These are phyloP conservation scores for Torymus texanus DNA, from an alignment of 2,888 invertebrate species.

Conservation along the genomic window DNA sequence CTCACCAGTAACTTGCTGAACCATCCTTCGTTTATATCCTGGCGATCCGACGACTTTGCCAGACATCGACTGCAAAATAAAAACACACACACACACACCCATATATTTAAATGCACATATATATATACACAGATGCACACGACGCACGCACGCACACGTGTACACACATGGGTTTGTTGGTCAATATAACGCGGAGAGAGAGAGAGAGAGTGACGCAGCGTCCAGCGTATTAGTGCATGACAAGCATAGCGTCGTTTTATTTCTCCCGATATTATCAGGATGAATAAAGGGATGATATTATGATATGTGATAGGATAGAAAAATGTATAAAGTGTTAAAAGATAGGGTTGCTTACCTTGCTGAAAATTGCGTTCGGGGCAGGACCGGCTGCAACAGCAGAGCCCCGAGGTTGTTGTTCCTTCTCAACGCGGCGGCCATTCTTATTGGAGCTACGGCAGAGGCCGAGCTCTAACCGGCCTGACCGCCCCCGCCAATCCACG, in stretches of 20 bases:
- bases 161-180: constrained; percentile 19
- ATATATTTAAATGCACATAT: too few species aligned
- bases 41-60: constrained; percentile 71
- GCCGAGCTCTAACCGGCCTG: constrained; percentile 1
- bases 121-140: neutral
- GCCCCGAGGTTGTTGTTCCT: constrained; percentile 63
- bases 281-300: neutral
- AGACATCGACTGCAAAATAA: constrained; percentile 64
- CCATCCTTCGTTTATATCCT: constrained; percentile 83
- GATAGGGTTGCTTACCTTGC: constrained; percentile 4
- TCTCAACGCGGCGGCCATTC: constrained; percentile 72
- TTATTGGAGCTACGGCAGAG: constrained; percentile 61
- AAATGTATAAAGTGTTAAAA: neutral
- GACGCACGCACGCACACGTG: neutral
- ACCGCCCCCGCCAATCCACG: constrained; percentile 44
- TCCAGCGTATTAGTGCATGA: neutral
- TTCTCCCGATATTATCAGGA: neutral
- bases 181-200: constrained; percentile 1
- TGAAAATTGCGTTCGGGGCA: constrained; percentile 62
- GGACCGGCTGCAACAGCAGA: constrained; percentile 65
- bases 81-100: constrained; percentile 47
- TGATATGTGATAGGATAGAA: too few species aligned
- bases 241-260: too few species aligned
- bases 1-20: constrained; percentile 91
- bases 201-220: constrained; percentile 29